phyloP scores from a whole-genome alignment of 2,797 vertebrate genomes.

The Crenichthys baileyi region DNA sequence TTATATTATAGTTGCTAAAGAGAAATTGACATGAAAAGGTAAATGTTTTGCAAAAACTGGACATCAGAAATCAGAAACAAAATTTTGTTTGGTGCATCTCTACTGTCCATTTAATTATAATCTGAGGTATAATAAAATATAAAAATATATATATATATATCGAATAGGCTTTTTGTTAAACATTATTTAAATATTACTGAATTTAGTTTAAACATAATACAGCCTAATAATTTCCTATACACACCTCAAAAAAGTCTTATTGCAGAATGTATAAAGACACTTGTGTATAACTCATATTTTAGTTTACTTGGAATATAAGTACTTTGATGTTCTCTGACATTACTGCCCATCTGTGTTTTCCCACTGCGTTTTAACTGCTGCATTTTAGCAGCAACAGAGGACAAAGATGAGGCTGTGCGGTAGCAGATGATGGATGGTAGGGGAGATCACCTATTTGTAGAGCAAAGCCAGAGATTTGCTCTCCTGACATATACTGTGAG shows the following conservation, averaged over 20 bases:
- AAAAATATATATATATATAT: too few species aligned
- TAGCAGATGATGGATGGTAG: slow-evolving; percentile 71
- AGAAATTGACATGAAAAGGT: too few species aligned
- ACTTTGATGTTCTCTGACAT: background rate
- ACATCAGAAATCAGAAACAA: background rate
- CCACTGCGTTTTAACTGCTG: background rate
- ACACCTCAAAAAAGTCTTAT: background rate
- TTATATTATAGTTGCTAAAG: too few species aligned
- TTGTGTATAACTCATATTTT: background rate
- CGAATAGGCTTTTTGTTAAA: background rate
- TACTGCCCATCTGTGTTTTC: slow-evolving; percentile 3
- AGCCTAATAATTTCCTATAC: background rate
- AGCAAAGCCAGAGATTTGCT: slow-evolving; percentile 67
- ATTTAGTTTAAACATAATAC: background rate
- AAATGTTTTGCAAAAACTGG: background rate
- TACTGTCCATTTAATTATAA: background rate
- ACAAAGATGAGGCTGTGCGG: slow-evolving; percentile 32
- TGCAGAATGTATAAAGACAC: background rate
- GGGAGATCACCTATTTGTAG: slow-evolving; percentile 75
- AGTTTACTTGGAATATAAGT: too few species aligned
- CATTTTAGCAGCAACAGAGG: slow-evolving; percentile 61
- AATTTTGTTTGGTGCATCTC: background rate
- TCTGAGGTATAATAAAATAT: background rate
- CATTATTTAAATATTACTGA: background rate
- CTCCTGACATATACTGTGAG: slow-evolving; percentile 53